Conservation (phyloP, 1,140 invertebrate species). For the Drosophila parabipectinata region DNA sequence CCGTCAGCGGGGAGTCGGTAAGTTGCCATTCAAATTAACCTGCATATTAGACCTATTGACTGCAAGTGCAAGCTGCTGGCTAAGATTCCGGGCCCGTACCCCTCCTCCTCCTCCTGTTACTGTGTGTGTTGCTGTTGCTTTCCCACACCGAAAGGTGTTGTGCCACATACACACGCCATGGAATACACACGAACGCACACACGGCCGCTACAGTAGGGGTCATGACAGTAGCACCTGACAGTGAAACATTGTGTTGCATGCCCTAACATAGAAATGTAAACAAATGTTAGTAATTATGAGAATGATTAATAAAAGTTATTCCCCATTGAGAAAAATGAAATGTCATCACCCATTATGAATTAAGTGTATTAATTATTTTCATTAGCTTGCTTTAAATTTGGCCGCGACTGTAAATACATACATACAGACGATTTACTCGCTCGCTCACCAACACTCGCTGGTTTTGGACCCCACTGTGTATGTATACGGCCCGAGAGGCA, state of each 20-base stretch:
- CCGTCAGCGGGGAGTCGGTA: conserved; percentile 83
- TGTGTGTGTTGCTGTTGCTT: conserved; percentile 73
- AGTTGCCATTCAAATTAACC: conserved; percentile 41
- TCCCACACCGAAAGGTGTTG: conserved; percentile 77
- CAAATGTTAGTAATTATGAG: too few species aligned
- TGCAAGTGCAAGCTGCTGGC: conserved; percentile 70
- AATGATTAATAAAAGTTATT: too few species aligned
- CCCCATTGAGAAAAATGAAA: too few species aligned
- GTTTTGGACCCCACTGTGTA: conserved; percentile 65
- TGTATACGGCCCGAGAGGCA: conserved; percentile 59
- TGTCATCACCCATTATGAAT: too few species aligned
- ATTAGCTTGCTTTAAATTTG: background rate
- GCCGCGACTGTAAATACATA: background rate
- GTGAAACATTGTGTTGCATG: too few species aligned
- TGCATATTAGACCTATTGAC: conserved; percentile 43
- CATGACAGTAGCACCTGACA: background rate
- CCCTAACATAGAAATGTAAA: too few species aligned
- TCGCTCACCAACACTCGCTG: conserved; percentile 72
- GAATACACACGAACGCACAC: conserved; percentile 55
- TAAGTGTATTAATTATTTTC: too few species aligned
- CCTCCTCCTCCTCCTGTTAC: conserved; percentile 27
- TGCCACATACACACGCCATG: conserved; percentile 57
- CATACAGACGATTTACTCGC: conserved; percentile 47
- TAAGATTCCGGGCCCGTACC: conserved; percentile 52
- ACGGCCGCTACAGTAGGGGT: background rate